A percentile compares a stretch with the other conserved stretches of the same genome.
Evolutionary conservation across 2,888 invertebrate genomes (phyloP).

Genomic region (Pachymerium ferrugineum): DNA sequence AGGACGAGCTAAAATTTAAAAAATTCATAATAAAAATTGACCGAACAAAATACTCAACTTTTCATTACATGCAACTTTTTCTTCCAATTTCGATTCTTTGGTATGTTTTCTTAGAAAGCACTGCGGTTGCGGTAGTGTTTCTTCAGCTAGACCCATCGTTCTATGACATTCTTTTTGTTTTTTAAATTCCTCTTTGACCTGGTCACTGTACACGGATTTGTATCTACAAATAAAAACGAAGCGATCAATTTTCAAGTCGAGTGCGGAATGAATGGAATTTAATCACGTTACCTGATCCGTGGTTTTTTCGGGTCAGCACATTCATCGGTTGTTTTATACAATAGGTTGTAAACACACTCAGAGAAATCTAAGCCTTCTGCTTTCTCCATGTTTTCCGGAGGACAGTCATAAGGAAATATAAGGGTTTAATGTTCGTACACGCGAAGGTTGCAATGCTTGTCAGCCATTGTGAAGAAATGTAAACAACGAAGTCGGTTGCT

Average conservation of each 20-base stretch:
- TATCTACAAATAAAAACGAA: background rate
- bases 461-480: too few relatives aligned
- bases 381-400: constrained; percentile 17
- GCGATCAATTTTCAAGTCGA: background rate
- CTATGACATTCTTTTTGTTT: background rate
- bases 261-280: too few relatives aligned
- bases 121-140: too few relatives aligned
- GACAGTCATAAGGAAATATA: too few relatives aligned
- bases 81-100: too few relatives aligned
- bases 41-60: background rate
- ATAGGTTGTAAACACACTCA: constrained; percentile 24
- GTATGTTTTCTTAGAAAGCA: too few relatives aligned
- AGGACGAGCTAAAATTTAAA: too few relatives aligned
- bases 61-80: too few relatives aligned
- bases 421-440: too few relatives aligned
- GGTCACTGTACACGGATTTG: constrained; percentile 16
- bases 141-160: constrained; percentile 28
- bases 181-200: constrained; percentile 11
- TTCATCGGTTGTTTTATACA: constrained; percentile 4
- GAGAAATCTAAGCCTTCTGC: constrained; percentile 10
- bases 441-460: too few relatives aligned
- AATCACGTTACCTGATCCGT: background rate
- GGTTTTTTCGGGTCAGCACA: constrained; percentile 16
- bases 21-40: background rate
- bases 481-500: too few relatives aligned